phyloP scores from a whole-genome alignment of 1,140 invertebrate genomes.

The Ladona fulva region DNA sequence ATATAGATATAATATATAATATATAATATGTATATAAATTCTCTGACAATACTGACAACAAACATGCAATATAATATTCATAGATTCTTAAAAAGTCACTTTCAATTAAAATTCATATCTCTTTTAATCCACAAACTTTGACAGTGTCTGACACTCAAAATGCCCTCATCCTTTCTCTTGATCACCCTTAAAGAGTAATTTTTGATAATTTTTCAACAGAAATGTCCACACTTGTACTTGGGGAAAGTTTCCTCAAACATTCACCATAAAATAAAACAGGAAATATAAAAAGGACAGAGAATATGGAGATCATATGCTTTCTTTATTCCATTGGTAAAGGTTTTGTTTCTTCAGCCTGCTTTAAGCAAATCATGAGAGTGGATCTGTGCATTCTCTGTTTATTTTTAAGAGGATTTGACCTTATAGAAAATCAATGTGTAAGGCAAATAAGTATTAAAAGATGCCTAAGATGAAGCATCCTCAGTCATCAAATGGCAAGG shows the following conservation, averaged over 20 bases:
- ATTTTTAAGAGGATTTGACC: neutral
- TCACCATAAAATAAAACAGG: neutral
- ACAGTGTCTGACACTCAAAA: neutral
- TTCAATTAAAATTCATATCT: neutral
- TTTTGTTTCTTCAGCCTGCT: neutral
- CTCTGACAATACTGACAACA: slow-evolving; percentile 16
- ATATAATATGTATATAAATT: slow-evolving; percentile 13
- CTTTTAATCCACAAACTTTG: neutral
- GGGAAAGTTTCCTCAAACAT: neutral
- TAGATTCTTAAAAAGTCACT: neutral
- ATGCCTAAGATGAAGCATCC: neutral
- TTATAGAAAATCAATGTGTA: neutral
- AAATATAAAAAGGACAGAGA: slow-evolving; percentile 6
- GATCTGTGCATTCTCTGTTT: neutral
- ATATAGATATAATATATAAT: slow-evolving; percentile 12
- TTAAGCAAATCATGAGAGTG: neutral
- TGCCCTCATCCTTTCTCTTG: neutral
- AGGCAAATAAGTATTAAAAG: neutral
- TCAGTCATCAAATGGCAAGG: neutral
- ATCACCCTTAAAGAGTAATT: neutral
- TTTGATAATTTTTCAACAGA: neutral
- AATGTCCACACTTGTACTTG: neutral
- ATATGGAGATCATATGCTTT: neutral
- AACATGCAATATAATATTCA: slow-evolving; percentile 10
- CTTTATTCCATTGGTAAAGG: neutral